Base-by-base conservation (phyloP, 2,797 vertebrate genomes). In the Allobates femoralis region DNA sequence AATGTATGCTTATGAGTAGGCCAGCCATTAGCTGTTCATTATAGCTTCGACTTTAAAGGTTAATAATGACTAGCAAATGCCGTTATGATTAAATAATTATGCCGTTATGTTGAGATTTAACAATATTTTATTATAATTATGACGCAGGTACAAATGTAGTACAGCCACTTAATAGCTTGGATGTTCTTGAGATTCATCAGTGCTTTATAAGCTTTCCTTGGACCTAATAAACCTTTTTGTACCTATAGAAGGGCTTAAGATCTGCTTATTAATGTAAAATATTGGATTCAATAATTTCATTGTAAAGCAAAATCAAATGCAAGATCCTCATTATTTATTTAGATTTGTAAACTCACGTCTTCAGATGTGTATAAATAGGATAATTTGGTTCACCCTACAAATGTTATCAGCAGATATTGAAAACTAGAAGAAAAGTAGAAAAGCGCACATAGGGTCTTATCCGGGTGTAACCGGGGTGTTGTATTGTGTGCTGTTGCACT, bases 111-210 rank as follows among this genome's bases (percentile, higher is more conserved):
- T 64, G 56, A 66, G 71, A 69, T 55, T 76, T 78, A 69, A 41
- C 32, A 64, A 85, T 66, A 85, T 85, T 85, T 85, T 78, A 67
- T 69, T 85, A 56, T 55, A 41, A 84, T 84, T 84, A 66, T 84
- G 66, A 77, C 73, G 53, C 41, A 51, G 64, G 66, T 84, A 77
- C 23, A 77, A 64, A 58, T 51, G 26, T 46, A 84, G 55, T 62
- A 3, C 37, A 76, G 79, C 3, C 11, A n/a, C 58, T 84, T 84
- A 84, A 64, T 64, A 76, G 58, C 58, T 21, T 37, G 12, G 41
- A 76, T 51, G 58, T 28, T 30, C 26, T 6, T 18, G 18, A 12
- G 73, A 84, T 50, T 18, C 26, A 26, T 15, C 50, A 62, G 74
- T 51, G 58, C 12, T 76, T 84, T 77, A 76, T 41, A 75, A n/a